Evolutionary conservation across 1,140 invertebrate genomes (phyloP).

Genomic region (Thaumatotibia leucotreta): DNA sequence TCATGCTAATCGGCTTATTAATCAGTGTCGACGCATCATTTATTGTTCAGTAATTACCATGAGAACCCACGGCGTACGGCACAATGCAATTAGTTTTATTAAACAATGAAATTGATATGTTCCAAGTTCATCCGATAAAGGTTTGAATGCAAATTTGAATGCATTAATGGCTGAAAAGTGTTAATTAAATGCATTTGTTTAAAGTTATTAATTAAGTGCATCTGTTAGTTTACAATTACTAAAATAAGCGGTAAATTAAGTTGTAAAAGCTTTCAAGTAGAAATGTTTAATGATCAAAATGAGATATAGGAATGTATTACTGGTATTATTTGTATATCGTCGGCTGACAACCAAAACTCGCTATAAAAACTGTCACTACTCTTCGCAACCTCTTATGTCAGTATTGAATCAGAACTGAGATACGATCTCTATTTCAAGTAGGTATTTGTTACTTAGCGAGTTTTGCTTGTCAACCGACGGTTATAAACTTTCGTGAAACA

Average conservation of each 20-base stretch:
- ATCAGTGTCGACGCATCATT: not conserved
- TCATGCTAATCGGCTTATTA: not conserved
- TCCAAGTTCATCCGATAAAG: constrained; percentile 2
- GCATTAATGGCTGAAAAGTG: not conserved
- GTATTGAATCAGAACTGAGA: too few species aligned
- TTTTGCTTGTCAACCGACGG: too few species aligned
- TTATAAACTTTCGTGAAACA: too few species aligned
- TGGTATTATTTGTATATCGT: too few species aligned
- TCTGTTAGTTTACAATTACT: not conserved
- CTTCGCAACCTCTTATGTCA: too few species aligned
- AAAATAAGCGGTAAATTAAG: not conserved
- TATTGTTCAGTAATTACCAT: constrained; percentile 7
- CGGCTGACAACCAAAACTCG: too few species aligned
- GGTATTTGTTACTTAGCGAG: too few species aligned
- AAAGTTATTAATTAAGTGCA: not conserved
- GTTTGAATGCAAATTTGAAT: not conserved
- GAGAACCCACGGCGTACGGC: not conserved
- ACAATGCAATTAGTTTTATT: constrained; percentile 6
- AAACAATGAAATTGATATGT: constrained; percentile 9
- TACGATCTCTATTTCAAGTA: too few species aligned
- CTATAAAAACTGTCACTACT: too few species aligned
- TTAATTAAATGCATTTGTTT: not conserved
- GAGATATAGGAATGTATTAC: too few species aligned
- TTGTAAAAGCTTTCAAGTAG: not conserved
- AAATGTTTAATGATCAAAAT: not conserved